Evolutionary conservation across 2,113 vertebrate species (phyloP).

Genomic region (Xiphophorus hellerii): DNA sequence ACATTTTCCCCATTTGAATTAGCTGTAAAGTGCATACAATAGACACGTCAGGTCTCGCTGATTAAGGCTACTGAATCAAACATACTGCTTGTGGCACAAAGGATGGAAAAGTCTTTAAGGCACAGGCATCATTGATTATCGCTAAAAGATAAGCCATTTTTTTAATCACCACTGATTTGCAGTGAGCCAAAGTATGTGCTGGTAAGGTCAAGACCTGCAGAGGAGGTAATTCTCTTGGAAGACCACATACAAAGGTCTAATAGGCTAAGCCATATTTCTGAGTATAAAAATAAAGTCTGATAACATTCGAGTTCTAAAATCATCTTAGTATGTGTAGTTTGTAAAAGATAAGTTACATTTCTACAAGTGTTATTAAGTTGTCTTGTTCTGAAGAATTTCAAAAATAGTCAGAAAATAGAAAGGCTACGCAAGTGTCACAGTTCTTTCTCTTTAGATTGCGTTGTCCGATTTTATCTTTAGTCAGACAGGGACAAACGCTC

Average conservation of each 20-base stretch:
- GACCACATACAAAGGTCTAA: slow-evolving; percentile 67
- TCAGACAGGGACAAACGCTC: slow-evolving; percentile 89
- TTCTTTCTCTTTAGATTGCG: slow-evolving; percentile 10
- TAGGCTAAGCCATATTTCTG: slow-evolving; percentile 51
- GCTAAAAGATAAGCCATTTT: slow-evolving; percentile 42
- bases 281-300: slow-evolving; percentile 71
- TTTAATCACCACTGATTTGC: slow-evolving; percentile 57
- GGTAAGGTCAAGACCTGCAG: slow-evolving; percentile 56
- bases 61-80: slow-evolving; percentile 76
- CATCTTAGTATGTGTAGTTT: slow-evolving; percentile 61
- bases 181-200: slow-evolving; percentile 34
- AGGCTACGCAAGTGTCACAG: slow-evolving; percentile 18
- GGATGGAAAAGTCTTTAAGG: slow-evolving; percentile 57
- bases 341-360: slow-evolving; percentile 49
- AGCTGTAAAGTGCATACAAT: slow-evolving; percentile 85
- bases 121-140: slow-evolving; percentile 51
- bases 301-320: slow-evolving; percentile 61
- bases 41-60: slow-evolving; percentile 77
- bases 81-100: slow-evolving; percentile 67
- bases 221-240: slow-evolving; percentile 61
- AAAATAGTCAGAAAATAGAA: slow-evolving; percentile 37
- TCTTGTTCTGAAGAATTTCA: slow-evolving; percentile 55
- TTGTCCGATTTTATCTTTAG: slow-evolving; percentile 42
- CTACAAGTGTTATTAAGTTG: slow-evolving; percentile 68
- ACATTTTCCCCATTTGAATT: slow-evolving; percentile 70